Evolutionary conservation across 2,888 invertebrate species (phyloP).

Genomic region (Nebria brevicollis): DNA sequence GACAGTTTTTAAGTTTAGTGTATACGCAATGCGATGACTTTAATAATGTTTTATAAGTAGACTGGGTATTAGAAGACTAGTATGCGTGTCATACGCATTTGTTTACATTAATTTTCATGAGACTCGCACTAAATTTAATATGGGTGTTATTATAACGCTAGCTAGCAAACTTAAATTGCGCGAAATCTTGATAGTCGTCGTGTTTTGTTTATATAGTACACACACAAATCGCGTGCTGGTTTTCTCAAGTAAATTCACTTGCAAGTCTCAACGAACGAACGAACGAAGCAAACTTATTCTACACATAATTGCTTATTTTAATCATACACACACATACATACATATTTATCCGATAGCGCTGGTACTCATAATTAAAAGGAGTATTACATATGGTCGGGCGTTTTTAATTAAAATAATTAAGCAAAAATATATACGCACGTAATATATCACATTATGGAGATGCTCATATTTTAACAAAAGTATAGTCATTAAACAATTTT

Average conservation of each 20-base stretch:
- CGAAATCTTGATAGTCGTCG: conserved; percentile 29
- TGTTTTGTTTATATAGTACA: conserved; percentile 32
- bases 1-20: neutral
- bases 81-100: neutral
- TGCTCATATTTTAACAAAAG: no score
- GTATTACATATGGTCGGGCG: no score
- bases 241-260: neutral
- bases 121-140: conserved; percentile 34
- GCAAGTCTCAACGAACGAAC: neutral
- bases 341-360: neutral
- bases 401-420: no score
- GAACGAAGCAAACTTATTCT: conserved; percentile 3
- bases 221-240: conserved; percentile 20
- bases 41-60: neutral
- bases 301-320: conserved; percentile 36
- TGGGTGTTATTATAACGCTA: conserved; percentile 33
- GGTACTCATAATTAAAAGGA: neutral
- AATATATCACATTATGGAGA: no score
- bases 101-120: conserved; percentile 10
- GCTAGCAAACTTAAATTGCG: conserved; percentile 31
- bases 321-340: neutral
- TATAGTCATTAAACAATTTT: no score
- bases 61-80: neutral
- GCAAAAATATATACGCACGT: no score
- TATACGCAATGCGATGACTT: neutral